Evolutionary conservation across 2,797 vertebrate species (phyloP).

Genomic region (Chloroceryle inda): DNA sequence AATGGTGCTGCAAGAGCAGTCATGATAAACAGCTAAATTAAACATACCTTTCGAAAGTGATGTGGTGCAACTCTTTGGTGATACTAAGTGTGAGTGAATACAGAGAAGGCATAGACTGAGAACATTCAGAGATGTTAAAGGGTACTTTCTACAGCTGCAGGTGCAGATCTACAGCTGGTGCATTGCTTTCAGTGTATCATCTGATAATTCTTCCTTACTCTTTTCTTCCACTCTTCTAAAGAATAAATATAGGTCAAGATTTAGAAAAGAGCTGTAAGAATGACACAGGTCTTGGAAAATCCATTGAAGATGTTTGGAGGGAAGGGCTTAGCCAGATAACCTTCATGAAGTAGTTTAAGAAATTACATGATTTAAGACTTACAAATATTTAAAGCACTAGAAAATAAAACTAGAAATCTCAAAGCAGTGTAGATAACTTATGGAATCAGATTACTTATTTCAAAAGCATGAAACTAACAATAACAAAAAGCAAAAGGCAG

Average conservation of each 20-base stretch:
- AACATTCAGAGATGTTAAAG: background rate
- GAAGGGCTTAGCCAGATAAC: background rate
- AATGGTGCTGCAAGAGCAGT: background rate
- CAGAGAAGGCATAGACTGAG: background rate
- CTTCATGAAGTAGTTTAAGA: background rate
- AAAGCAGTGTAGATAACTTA: too few species aligned
- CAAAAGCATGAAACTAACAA: too few species aligned
- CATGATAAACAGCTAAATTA: background rate
- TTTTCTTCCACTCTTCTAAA: background rate
- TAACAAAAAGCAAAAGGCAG: too few species aligned
- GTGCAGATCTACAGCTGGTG: background rate
- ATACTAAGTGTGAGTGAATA: background rate
- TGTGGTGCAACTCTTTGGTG: background rate
- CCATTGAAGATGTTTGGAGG: background rate
- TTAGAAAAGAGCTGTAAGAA: background rate
- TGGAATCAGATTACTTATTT: too few species aligned
- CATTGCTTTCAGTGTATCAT: background rate
- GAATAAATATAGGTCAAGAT: background rate
- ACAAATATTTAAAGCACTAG: too few species aligned
- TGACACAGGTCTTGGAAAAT: background rate
- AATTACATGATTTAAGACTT: too few species aligned
- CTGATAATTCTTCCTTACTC: background rate
- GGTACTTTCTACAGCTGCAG: background rate
- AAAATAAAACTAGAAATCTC: too few species aligned
- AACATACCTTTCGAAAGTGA: background rate